Evolutionary conservation across 1,140 invertebrate species (phyloP), one percentile per base, ranked within the genome.

Genomic region (Campoletis sonorensis): DNA sequence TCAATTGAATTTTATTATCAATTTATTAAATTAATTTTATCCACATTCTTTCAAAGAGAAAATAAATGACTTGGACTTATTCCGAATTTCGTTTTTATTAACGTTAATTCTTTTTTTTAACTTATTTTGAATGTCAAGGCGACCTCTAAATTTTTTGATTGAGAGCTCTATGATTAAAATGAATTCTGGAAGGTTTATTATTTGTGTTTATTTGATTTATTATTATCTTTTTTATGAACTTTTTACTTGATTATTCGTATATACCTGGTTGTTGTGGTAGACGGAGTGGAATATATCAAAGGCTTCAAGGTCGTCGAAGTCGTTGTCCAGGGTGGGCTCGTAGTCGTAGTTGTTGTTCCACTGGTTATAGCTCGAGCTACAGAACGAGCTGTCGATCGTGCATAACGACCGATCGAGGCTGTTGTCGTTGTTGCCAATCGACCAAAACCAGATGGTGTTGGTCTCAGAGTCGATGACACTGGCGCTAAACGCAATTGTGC

Each of bases 331-430:
- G 86, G 82, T 68, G 81, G 27, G 18, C 23, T 72, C 16, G 82
- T 76, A 15, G 83, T 81, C 15, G 85, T 81, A 33, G 80, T 82
- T 79, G 88, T n/a, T 0, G 85, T 88, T 1, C 78, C 79, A n/a
- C 40, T 79, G 21, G 89, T 91, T 10, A 90, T 86, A 0, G 89
- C 91, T 23, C 90, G 87, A 0, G 91, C 90, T 18, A 92, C 87
- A 15, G 91, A 88, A 76, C 85, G 86, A 0, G 89, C 88, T 0
- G 92, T 92, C 1, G 91, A 91, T 45, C 88, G 88, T 11, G 89
- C 88, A 78, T 89, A 87, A 7, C 91, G 89, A 21, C 89, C 87
- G 16, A 92, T 82, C 7, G 90, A 88, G 4, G 88, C 84, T 0
- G 87, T 83, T 7, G 88, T 86, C 13, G 90, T 89, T 33, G 85